phyloP scores from a whole-genome alignment of 2,888 invertebrate genomes.

The Ditula angustiorana region DNA sequence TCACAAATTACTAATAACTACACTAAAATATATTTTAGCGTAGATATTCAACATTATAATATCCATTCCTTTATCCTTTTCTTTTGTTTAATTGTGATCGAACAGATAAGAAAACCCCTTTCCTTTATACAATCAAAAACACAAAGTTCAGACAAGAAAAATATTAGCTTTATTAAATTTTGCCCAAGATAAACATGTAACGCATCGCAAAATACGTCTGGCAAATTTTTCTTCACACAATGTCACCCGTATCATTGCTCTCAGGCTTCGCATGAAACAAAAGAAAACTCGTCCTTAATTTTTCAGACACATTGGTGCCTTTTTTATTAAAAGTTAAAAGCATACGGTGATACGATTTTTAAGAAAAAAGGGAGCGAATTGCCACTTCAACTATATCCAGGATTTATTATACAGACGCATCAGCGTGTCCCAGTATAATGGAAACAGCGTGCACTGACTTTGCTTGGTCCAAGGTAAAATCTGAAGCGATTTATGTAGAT shows the following conservation, averaged over 20 bases:
- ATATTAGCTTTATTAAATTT: not conserved
- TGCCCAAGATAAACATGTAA: not conserved
- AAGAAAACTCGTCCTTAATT: constrained; percentile 19
- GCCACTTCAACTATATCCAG: constrained; percentile 52
- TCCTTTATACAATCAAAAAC: not conserved
- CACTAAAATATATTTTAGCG: too few species aligned
- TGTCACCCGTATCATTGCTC: not conserved
- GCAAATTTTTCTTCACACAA: not conserved
- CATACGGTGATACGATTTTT: constrained; percentile 17
- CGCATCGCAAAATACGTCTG: not conserved
- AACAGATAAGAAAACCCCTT: not conserved
- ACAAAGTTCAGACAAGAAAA: not conserved
- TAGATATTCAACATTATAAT: too few species aligned
- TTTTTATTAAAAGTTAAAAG: constrained; percentile 28
- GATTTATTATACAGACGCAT: constrained; percentile 53
- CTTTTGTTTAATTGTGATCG: too few species aligned
- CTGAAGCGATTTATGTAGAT: not conserved
- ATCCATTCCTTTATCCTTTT: too few species aligned
- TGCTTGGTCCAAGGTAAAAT: constrained; percentile 45
- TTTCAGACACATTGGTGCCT: constrained; percentile 8
- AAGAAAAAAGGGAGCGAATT: constrained; percentile 50
- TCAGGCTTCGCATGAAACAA: constrained; percentile 9
- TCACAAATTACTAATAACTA: not conserved
- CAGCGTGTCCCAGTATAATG: constrained; percentile 57
- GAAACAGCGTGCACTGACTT: constrained; percentile 53